Evolutionary conservation across 2,797 vertebrate species (phyloP).

Genomic region (Cygnus olor): DNA sequence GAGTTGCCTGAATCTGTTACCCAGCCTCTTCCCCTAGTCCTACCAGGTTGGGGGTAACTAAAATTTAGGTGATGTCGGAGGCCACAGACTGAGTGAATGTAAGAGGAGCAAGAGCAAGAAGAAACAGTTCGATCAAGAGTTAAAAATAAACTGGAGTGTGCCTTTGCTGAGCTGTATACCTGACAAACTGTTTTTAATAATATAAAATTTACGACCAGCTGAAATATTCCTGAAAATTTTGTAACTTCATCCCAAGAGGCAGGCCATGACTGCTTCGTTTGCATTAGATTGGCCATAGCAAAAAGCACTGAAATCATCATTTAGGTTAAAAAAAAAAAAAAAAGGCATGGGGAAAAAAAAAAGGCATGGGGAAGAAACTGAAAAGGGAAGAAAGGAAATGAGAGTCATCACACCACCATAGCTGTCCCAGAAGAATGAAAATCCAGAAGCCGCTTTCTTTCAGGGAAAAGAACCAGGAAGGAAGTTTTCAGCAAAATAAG

Average conservation of each 20-base stretch:
- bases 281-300: not conserved
- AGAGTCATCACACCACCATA: not conserved
- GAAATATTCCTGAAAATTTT: not conserved
- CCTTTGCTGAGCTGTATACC: not conserved
- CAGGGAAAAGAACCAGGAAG: constrained; percentile 63
- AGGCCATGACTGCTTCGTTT: not conserved
- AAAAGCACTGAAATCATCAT: not conserved
- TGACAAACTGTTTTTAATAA: not conserved
- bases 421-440: constrained; percentile 44
- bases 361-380: not conserved
- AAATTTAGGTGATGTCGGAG: not conserved
- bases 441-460: constrained; percentile 63
- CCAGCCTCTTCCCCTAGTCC: not conserved
- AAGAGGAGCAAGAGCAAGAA: not conserved
- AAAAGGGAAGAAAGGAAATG: constrained; percentile 36
- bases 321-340: not conserved
- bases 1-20: not conserved
- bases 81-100: not conserved
- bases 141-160: not conserved
- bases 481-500: constrained; percentile 68
- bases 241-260: not conserved
- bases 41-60: not conserved
- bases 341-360: not conserved
- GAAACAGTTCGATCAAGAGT: not conserved
- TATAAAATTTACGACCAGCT: not conserved